Evolutionary conservation across 2,113 vertebrate genomes (phyloP), one percentile per base, ranked within the genome.

Genomic region (Nettapus auritus): DNA sequence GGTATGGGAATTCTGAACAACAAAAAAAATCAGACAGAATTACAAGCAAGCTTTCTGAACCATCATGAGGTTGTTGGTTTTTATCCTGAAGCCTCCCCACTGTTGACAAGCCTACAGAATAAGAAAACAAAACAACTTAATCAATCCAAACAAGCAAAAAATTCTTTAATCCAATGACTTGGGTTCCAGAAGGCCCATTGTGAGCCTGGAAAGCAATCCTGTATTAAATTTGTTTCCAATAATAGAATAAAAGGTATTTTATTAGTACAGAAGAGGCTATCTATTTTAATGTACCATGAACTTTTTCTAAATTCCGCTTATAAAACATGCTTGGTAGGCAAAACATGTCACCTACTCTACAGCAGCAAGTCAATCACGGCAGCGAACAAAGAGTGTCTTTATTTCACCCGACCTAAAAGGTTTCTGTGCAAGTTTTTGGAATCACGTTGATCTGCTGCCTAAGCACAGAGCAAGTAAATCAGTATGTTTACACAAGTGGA

Each of bases 291-390:
- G 80, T 94, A 88, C 93, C 83, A 40, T 84, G 93, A 96, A 96
- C 95, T 97, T 91, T 75, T 8, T 56, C 83, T 70, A 95, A 96
- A 96, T 94, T 81, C 86, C 82, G 90, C 83, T 94, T 78, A 86
- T 57, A 71, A 96, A 95, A 96, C 92, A 93, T 78, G 73, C 94
- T 96, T 96, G 90, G 94, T 96, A 97, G 94, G 94, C 92, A 96
- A 93, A 96, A 91, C 93, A 83, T 96, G 95, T 96, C 93, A 96
- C 95, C 90, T 90, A 68, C 82, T 86, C 76, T 60, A n/a, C 79
- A 93, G 90, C 88, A 92, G 69, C 6, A 7, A 97, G 93, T 86
- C 94, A 96, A 86, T 94, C 96, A 95, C 0, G 7, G 82, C 95
- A 64, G 33, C 2, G 62, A 96, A 96, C 94, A 96, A 95, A 96